Evolutionary conservation across 2,888 invertebrate species (phyloP).

Genomic region (Drosophila demipolita): DNA sequence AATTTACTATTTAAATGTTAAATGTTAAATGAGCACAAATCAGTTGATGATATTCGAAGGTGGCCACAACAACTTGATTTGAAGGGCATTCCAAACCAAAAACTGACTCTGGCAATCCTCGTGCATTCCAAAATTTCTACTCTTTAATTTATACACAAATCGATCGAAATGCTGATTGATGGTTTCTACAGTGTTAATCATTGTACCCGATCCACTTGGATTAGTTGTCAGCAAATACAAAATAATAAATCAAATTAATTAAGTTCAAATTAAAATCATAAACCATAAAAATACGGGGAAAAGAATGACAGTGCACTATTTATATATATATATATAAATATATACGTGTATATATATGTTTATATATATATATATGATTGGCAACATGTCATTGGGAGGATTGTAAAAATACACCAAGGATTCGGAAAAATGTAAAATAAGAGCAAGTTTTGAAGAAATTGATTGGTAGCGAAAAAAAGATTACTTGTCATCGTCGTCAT

Average conservation of each 20-base stretch:
- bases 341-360: neutral
- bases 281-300: slow-evolving; percentile 4
- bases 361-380: neutral
- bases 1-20: neutral
- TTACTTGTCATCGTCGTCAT: slow-evolving; percentile 76
- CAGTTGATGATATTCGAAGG: neutral
- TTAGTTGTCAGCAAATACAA: slow-evolving; percentile 20
- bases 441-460: slow-evolving; percentile 12
- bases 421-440: slow-evolving; percentile 8
- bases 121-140: slow-evolving; percentile 5
- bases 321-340: neutral
- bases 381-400: slow-evolving; percentile 4
- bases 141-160: neutral
- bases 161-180: neutral
- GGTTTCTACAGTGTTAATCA: slow-evolving; percentile 21
- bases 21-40: neutral
- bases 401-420: slow-evolving; percentile 27
- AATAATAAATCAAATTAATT: slow-evolving; percentile 4
- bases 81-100: neutral
- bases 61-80: neutral
- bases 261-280: neutral
- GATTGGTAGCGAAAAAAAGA: slow-evolving; percentile 33
- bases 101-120: neutral
- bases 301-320: slow-evolving; percentile 5
- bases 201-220: slow-evolving; percentile 4